Evolutionary conservation across 2,113 vertebrate species (phyloP).

Genomic region (Gymnogyps californianus): DNA sequence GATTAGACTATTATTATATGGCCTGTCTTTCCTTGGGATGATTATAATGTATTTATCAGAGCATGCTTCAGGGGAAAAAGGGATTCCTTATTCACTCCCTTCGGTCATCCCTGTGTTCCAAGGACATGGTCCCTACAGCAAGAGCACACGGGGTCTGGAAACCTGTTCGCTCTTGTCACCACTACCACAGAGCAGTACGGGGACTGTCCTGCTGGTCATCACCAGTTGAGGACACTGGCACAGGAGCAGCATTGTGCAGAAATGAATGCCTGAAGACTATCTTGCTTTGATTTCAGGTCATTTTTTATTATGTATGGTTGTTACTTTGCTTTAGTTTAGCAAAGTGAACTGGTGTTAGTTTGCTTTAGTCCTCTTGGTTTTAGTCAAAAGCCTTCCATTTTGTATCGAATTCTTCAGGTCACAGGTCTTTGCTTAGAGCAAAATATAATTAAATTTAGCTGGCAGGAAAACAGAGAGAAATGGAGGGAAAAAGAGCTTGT

Average conservation of each 20-base stretch:
- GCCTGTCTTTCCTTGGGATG: not conserved
- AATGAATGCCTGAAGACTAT: not conserved
- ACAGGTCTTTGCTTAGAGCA: not conserved
- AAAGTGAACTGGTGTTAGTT: not conserved
- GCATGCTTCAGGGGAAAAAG: not conserved
- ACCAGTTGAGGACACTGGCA: not conserved
- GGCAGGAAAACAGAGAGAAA: not conserved
- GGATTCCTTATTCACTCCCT: not conserved
- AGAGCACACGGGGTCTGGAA: accelerated
- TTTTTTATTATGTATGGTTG: not conserved
- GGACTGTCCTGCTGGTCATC: not conserved
- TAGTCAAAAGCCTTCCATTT: not conserved
- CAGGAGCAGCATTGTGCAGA: not conserved
- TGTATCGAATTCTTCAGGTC: not conserved
- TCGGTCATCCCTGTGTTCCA: not conserved
- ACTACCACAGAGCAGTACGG: accelerated
- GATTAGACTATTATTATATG: not conserved
- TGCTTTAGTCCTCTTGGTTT: not conserved
- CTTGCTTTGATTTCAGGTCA: not conserved
- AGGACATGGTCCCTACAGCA: not conserved
- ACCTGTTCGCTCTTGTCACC: not conserved
- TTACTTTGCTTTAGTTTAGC: not conserved
- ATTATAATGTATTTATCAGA: not conserved
- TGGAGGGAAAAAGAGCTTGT: not conserved
- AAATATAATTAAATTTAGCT: not conserved